phyloP scores from a whole-genome alignment of 2,888 invertebrate genomes.

The Carpatolechia fugitivella region DNA sequence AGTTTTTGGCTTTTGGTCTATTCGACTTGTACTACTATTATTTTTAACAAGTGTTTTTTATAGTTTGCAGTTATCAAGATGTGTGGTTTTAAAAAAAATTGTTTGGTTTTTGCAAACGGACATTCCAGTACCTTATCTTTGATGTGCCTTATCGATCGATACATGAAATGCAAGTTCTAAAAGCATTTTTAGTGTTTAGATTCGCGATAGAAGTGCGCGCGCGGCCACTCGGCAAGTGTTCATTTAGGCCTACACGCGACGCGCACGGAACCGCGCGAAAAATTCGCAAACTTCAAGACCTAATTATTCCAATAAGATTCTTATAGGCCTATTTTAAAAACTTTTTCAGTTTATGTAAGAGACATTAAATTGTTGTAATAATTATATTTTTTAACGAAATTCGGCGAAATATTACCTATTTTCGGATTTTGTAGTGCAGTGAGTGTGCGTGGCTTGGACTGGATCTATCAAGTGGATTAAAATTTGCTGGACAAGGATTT shows the following conservation, averaged over 20 bases:
- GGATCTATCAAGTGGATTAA: conserved; percentile 26
- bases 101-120: not conserved
- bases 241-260: conserved; percentile 63
- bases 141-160: conserved; percentile 4
- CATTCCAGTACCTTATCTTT: not conserved
- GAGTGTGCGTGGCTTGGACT: conserved; percentile 35
- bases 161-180: conserved; percentile 12
- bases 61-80: not conserved
- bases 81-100: not conserved
- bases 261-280: conserved; percentile 49
- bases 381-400: conserved; percentile 38
- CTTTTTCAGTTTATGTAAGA: conserved; percentile 30
- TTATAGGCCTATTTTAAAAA: conserved; percentile 72
- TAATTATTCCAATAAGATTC: conserved; percentile 67
- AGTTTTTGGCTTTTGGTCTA: not conserved
- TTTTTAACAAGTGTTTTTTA: not conserved
- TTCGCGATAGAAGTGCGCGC: conserved; percentile 24
- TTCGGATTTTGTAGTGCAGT: conserved; percentile 47
- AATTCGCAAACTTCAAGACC: conserved; percentile 54
- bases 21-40: not conserved
- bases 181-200: conserved; percentile 16
- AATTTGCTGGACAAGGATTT: conserved; percentile 24
- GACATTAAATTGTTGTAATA: conserved; percentile 41
- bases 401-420: conserved; percentile 33
- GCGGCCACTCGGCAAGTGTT: conserved; percentile 22